Base-by-base conservation (phyloP, 2,113 vertebrate genomes). In the Pelmatolapia mariae region DNA sequence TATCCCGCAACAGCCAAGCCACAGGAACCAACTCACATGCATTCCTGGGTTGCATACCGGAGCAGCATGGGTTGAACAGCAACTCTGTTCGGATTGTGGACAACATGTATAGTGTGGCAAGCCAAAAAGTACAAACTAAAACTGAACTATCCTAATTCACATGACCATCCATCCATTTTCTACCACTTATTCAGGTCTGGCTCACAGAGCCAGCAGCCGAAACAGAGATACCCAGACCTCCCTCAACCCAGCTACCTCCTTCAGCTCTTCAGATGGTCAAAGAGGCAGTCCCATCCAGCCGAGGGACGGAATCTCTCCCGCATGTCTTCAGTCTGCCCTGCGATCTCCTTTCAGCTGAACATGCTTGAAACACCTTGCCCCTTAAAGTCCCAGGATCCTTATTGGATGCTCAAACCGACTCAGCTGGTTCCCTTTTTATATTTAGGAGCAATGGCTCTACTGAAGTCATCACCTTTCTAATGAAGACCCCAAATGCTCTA, bases 41-140 rank as follows among this genome's bases (percentile, higher is more conserved):
- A 91, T 91, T 94, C 92, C 92, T 89, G 66, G 45, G 61, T 22
- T 89, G 79, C 92, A 93, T 89, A 91, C 89, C 88, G 87, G 38
- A 86, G 83, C 79, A 83, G 87, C 86, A 59, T n/a, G 83, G 43
- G 83, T 7, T 68, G 45, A 90, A 36, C 31, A 61, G 86, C 45
- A 63, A 66, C 40, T n/a, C 4, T 33, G 83, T 22, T 73, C 24
- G 7, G 66, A 84, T 29, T 31, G n/a, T 53, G 40, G 57, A 59
- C n/a, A 82, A 87, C 61, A 63, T 43, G 40, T 40, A 79, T 19
- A 19, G 7, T 9, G 19, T 16, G 6, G 56, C 61, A n/a, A 52
- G 73, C 43, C 73, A 78, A 78, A 78, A 78, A 78, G 10, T 78
- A 78, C 4, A 36, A 61, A 57, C 18, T 36, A 33, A 12, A 82